phyloP scores from a whole-genome alignment of 2,888 invertebrate species.

The Odontomyia ornata region DNA sequence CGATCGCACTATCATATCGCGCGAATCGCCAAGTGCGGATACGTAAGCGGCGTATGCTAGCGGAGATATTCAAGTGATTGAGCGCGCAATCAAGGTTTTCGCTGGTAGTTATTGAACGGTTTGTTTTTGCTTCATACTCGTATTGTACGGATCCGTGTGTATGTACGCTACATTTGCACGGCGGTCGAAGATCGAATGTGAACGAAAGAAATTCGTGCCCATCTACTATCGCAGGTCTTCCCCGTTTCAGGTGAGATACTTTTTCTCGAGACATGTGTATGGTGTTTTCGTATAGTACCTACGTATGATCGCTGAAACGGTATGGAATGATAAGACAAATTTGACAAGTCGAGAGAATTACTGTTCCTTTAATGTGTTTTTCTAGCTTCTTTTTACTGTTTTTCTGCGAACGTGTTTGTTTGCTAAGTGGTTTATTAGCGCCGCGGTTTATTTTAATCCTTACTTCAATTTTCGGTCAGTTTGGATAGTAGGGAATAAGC shows the following conservation, averaged over 20 bases:
- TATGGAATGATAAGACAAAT: conserved; percentile 35
- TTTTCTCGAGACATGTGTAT: conserved; percentile 18
- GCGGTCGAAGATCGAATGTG: neutral
- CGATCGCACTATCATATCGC: conserved; percentile 34
- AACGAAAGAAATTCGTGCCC: conserved; percentile 11
- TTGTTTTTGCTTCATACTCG: conserved; percentile 1
- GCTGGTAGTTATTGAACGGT: conserved; percentile 11
- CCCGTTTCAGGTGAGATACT: conserved; percentile 16
- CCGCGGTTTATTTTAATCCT: neutral
- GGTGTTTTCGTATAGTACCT: conserved; percentile 20
- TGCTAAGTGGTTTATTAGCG: conserved; percentile 4
- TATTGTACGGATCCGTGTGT: neutral
- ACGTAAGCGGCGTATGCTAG: conserved; percentile 2
- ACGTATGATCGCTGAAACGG: conserved; percentile 25
- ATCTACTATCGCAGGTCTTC: conserved; percentile 20
- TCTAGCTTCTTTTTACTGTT: neutral
- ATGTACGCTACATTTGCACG: neutral
- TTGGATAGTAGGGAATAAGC: too few species aligned
- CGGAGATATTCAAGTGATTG: conserved; percentile 8
- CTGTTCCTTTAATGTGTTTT: conserved; percentile 23
- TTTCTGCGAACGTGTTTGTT: conserved; percentile 25
- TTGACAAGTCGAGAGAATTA: conserved; percentile 16
- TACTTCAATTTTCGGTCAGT: neutral
- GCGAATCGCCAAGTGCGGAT: conserved; percentile 14
- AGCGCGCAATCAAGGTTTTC: conserved; percentile 8